Evolutionary conservation across 1,140 invertebrate species (phyloP), one percentile per base, ranked within the genome.

Genomic region (Sweltsa coloradensis): DNA sequence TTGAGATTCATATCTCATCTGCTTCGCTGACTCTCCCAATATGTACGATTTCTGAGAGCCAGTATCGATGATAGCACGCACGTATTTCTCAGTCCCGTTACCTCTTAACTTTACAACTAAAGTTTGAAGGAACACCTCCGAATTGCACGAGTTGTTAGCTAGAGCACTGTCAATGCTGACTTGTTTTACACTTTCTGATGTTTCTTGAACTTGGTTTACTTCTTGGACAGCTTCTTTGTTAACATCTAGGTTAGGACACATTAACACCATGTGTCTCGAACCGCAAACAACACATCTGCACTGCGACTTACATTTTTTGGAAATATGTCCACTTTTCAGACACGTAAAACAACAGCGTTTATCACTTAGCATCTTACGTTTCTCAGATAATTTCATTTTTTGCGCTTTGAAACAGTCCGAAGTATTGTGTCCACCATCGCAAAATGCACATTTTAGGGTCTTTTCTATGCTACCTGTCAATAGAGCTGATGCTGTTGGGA

Each of bases 41-140:
- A 44, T 44, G 31, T 37, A 37, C 3, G 9, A 44, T 6, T 43
- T 37, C 37, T 55, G 52, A 2, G 50, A 48, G 11, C 52, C 54
- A 21, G 16, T 34, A 25, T 54, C 52, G 11, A 55, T 16, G 4
- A 54, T 11, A 1, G 39, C 41, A 14, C 47, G 13, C 2, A 51
- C 41, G 2, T 11, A 18, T 19, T 27, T 45, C 2, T 6, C 29
- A 39, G 24, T 34, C 7, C 27, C 26, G 9, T 43, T 23, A 40
- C 23, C n/a, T 3, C 22, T 26, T 0, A 53, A 14, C 19, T 41
- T 23, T 0, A 54, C 44, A 14, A 43, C 3, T 23, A 54, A 39
- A 1, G 53, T 52, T 24, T 54, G 37, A 11, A 54, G 18, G 0
- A 43, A 24, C 5, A 44, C 42, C 21, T 34, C 5, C 36, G 18